Percentiles rank a stretch among this genome's conserved stretches.
These are phyloP conservation scores for Antrozous pallidus DNA, from an alignment of 2,797 vertebrate species.

Conservation along the genomic window DNA sequence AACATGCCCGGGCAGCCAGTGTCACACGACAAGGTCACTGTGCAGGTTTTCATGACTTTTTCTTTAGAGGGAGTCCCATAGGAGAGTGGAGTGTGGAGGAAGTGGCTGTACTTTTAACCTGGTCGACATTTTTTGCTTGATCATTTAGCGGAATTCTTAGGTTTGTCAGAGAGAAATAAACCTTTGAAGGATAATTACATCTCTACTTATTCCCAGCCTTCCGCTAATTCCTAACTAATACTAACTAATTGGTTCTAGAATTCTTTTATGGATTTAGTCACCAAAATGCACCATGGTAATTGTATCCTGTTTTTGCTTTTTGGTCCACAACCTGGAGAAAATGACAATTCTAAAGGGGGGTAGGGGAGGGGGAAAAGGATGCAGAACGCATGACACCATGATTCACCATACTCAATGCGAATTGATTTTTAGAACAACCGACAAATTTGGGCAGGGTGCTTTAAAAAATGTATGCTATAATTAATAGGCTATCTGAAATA, in stretches of 20 bases:
- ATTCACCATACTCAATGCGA: neutral
- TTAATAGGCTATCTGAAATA: neutral
- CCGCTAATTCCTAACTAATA: neutral
- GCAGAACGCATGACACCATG: neutral
- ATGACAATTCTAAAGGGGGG: no score
- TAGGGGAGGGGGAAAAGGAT: no score
- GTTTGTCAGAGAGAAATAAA: neutral
- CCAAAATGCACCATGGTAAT: neutral
- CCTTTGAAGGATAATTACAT: constrained; percentile 7
- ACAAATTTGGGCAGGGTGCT: constrained; percentile 19
- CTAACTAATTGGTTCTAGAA: constrained; percentile 34
- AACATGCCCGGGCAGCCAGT: neutral
- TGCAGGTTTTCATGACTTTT: neutral
- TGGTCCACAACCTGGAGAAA: constrained; percentile 23
- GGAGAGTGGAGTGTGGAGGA: neutral
- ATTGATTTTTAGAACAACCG: constrained; percentile 40
- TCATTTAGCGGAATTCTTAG: neutral
- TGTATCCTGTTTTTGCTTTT: neutral
- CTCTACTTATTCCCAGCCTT: neutral
- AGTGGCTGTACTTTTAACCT: neutral
- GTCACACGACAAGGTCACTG: neutral
- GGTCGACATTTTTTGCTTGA: neutral
- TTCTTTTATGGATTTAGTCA: constrained; percentile 13
- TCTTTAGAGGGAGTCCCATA: neutral
- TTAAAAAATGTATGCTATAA: constrained; percentile 11